Evolutionary conservation across 2,797 vertebrate genomes (phyloP), one percentile per base, ranked within the genome.

Genomic region (Rousettus madagascariensis): DNA sequence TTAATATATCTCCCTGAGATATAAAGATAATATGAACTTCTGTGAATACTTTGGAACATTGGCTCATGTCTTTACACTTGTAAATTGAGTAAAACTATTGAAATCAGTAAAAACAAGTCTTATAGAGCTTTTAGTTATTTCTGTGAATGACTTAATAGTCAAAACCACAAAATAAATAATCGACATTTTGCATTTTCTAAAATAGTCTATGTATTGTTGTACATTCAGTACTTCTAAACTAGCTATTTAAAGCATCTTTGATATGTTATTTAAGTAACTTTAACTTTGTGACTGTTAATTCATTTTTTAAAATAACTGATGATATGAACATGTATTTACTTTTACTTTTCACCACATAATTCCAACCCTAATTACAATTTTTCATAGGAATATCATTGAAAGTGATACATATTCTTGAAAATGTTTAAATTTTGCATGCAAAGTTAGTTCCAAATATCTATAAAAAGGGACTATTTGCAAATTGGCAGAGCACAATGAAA

Each of bases 401-500:
- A 80, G 12, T 0, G 30, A 82, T 33, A 19, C 11, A 36, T 74
- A 0, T 38, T 15, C 74, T 77, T 19, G n/a, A 66, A 61, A n/a
- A 46, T 38, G 17, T 65, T 94, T 28, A 75, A 85, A 78, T 65
- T 85, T 16, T 82, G 2, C 33, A 28, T 86, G 15, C 49, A 90
- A 74, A 51, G 26, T 59, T 85, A 69, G 75, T 90, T 96, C 7
- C 17, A 93, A 43, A 55, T 24, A 55, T 43, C 55, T 96, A 19
- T 83, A 55, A 90, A 91, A 93, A 91, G 36, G 30, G 4, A 74
- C 43, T 71, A 26, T 79, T 91, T 61, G 53, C 28, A 72, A 71
- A 72, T 80, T 96, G 93, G 86, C 91, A 92, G 51, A 72, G 53
- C 61, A n/a, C 12, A 46, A 68, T 19, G 74, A 80, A n/a, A 93